Evolutionary conservation across 1,140 invertebrate species (phyloP), one percentile per base, ranked within the genome.

Genomic region (Cataglyphis hispanica): DNA sequence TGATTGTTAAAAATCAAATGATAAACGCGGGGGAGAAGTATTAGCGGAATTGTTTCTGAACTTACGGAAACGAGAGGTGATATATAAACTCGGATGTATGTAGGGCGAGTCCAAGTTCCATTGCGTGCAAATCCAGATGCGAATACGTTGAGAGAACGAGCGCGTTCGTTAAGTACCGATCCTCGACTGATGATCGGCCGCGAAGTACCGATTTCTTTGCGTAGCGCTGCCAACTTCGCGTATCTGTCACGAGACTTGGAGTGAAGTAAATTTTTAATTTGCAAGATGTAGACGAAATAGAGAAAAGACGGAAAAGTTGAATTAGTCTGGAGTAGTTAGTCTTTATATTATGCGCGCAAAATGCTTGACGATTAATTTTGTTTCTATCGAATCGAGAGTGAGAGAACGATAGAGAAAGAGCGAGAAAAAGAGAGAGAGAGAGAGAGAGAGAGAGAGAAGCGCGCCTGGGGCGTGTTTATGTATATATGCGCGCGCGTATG

Each of bases 311-410:
- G 34, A 16, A 13, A 25, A 75, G 3, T 34, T 69, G 34, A 19
- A 31, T 50, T 34, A 31, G n/a, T n/a, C n/a, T n/a, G n/a, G 46
- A 46, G 4, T 34, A 22, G 27, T 84, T 61, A 75, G 40, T 61
- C 69, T 84, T 46, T 64, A 61, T 75, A 84, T 61, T 84, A 84
- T 11, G 58, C 56, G 67, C 80, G 50, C 74, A 74, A 78, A 67
- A 43, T 84, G 80, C 67, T 84, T 72, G 61, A 75, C 37, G 31
- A 58, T 60, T 75, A 61, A 60, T 84, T 43, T 83, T 74, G 50
- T 83, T 72, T 84, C 22, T 84, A 61, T 72, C 31, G 27, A 50
- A 56, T 78, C 37, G 27, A 56, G 64, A 87, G 60, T 60, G n/a
- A 46, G 19, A 63, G 64, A 70, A 31, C 4, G 56, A 27, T 10